Evolutionary conservation across 2,113 vertebrate genomes (phyloP).

Genomic region (Engraulis encrasicolus): DNA sequence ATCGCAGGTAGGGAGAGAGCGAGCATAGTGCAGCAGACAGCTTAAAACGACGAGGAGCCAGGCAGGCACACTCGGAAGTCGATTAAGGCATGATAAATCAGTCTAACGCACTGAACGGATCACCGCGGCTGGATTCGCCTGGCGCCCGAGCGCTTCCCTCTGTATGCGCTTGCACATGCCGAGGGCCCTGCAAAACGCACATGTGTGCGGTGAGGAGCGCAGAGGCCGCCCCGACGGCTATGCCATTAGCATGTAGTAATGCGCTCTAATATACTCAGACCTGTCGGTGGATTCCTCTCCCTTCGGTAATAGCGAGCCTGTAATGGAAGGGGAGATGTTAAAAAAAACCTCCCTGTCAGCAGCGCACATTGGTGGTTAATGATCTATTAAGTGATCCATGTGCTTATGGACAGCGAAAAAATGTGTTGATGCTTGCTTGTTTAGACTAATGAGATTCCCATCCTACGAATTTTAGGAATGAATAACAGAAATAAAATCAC

Average conservation of each 20-base stretch:
- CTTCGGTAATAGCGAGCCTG: conserved; percentile 71
- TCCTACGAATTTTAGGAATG: conserved; percentile 86
- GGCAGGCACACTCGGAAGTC: conserved; percentile 8
- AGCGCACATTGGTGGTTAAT: conserved; percentile 87
- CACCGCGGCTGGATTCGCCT: conserved; percentile 1
- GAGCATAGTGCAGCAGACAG: not conserved
- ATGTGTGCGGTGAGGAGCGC: conserved; percentile 33
- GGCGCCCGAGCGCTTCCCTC: conserved; percentile 14
- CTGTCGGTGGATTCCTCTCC: conserved; percentile 67
- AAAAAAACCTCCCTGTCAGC: conserved; percentile 81
- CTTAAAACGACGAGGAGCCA: not conserved
- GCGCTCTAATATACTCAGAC: conserved; percentile 68
- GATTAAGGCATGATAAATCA: conserved; percentile 20
- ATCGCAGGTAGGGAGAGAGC: not conserved
- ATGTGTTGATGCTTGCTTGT: conserved; percentile 87
- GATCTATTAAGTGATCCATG: conserved; percentile 84
- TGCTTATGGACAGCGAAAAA: conserved; percentile 83
- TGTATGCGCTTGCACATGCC: not conserved
- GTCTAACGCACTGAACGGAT: conserved; percentile 13
- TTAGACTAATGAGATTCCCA: conserved; percentile 82
- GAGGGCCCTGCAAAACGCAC: conserved; percentile 7
- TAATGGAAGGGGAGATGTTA: conserved; percentile 78
- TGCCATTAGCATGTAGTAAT: conserved; percentile 65
- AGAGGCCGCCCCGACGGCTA: conserved; percentile 65
- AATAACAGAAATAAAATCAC: conserved; percentile 82